phyloP scores from a whole-genome alignment of 2,113 vertebrate species.

The Lophius piscatorius region DNA sequence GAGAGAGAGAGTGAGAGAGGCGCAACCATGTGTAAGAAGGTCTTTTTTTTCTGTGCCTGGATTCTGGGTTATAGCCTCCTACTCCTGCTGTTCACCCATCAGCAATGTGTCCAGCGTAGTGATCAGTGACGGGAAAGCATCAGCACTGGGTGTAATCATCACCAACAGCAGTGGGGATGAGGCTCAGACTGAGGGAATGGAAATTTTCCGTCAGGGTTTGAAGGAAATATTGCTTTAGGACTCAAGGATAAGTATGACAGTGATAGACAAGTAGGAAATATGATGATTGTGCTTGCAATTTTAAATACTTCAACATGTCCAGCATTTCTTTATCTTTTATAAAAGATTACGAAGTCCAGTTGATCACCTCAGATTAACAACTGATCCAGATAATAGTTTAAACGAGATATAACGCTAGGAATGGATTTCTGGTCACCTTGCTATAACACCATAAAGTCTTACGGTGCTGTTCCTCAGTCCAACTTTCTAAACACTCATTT shows the following conservation, averaged over 20 bases:
- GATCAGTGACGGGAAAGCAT: slow-evolving; percentile 23
- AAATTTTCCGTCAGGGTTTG: slow-evolving; percentile 8
- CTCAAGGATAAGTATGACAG: not conserved
- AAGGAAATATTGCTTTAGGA: not conserved
- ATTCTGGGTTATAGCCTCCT: too few relatives aligned
- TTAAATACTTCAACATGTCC: slow-evolving; percentile 4
- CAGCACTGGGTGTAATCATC: slow-evolving; percentile 5
- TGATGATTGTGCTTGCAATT: not conserved
- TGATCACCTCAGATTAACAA: slow-evolving; percentile 25
- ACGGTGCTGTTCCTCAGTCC: slow-evolving; percentile 4
- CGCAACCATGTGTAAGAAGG: slow-evolving; percentile 21
- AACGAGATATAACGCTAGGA: slow-evolving; percentile 15
- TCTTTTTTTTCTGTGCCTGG: slow-evolving; percentile 33
- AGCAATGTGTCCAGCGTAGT: slow-evolving; percentile 30
- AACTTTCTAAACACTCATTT: slow-evolving; percentile 14
- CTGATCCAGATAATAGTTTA: slow-evolving; percentile 17
- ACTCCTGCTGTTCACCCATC: slow-evolving; percentile 31
- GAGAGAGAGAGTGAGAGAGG: not conserved
- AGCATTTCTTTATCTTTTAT: slow-evolving; percentile 5
- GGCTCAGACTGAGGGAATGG: slow-evolving; percentile 1
- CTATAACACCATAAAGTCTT: slow-evolving; percentile 9
- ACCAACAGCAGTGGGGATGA: not conserved
- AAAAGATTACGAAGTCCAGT: not conserved
- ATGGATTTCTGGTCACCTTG: too few relatives aligned
- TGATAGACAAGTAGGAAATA: slow-evolving; percentile 11